Percentiles rank a stretch among this genome's conserved stretches.
phyloP scores from a whole-genome alignment of 2,888 invertebrate species.

The Tipula helvola region DNA sequence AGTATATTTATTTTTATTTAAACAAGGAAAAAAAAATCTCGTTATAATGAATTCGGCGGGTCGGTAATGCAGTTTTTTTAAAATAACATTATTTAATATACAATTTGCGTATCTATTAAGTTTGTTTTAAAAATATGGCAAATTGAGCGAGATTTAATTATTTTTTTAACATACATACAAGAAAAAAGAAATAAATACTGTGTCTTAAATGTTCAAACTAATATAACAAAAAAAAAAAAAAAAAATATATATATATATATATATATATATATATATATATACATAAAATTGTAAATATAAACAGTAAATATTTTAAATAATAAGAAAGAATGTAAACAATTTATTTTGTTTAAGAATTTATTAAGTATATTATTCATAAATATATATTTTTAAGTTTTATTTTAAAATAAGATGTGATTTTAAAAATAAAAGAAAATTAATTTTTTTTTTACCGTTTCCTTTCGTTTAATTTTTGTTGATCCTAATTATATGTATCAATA shows the following conservation, averaged over 20 bases:
- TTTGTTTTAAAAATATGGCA: not conserved
- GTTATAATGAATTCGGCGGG: not conserved
- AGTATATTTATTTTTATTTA: not conserved
- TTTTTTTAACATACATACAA: not conserved
- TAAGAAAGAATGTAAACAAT: not conserved
- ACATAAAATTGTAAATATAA: slow-evolving; percentile 19
- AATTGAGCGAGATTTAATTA: not conserved
- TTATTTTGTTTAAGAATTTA: not conserved
- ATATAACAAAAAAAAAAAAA: not conserved
- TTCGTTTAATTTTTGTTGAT: not conserved
- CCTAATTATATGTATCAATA: not conserved
- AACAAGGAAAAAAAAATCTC: not conserved
- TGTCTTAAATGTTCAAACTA: slow-evolving; percentile 12
- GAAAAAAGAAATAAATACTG: slow-evolving; percentile 10
- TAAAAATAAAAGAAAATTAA: not conserved
- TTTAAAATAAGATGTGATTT: not conserved
- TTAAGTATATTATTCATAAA: not conserved
- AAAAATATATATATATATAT: too few species aligned
- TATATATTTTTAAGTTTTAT: too few species aligned
- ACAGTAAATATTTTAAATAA: slow-evolving; percentile 30
- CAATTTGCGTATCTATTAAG: not conserved
- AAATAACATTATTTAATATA: not conserved
- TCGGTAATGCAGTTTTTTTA: not conserved
- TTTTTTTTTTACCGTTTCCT: not conserved
- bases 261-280: too few species aligned